Conservation (phyloP, 2,797 vertebrate genomes). For the Spheniscus humboldti region DNA sequence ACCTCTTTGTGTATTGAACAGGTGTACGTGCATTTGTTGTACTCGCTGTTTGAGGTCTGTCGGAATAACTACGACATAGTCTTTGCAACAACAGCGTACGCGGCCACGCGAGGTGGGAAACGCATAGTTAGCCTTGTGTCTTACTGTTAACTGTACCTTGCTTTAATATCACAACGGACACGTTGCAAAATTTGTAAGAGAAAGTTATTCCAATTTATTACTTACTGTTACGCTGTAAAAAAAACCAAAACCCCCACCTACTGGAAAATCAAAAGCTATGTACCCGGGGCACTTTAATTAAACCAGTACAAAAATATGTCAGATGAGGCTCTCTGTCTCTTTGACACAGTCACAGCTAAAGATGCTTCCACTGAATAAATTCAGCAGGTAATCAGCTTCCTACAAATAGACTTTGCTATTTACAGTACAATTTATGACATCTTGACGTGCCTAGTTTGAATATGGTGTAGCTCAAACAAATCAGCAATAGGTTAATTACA, state of each 20-base stretch:
- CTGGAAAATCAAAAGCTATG: neutral
- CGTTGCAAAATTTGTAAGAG: rapidly evolving
- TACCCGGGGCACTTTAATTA: neutral
- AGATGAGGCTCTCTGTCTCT: neutral
- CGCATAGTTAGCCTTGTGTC: neutral
- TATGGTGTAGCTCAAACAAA: neutral
- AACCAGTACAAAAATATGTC: neutral
- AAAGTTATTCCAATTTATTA: neutral
- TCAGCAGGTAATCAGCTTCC: neutral
- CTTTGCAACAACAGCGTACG: neutral
- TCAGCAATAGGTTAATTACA: too few relatives aligned
- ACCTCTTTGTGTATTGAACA: rapidly evolving
- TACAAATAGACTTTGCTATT: rapidly evolving
- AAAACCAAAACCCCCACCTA: neutral
- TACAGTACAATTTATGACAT: too few relatives aligned
- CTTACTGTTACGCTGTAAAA: neutral
- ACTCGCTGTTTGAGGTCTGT: neutral
- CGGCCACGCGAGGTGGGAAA: rapidly evolving
- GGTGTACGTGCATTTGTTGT: neutral
- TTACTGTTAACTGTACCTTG: neutral
- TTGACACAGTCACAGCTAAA: neutral
- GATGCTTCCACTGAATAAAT: neutral
- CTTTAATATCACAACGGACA: neutral
- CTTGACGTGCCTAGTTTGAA: neutral
- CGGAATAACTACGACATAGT: rapidly evolving